Percentiles rank a stretch among this genome's conserved stretches.
These are phyloP conservation scores for Ophiothrix spiculata DNA, from an alignment of 35 echinoderm and acorn worm species.

Conservation along the genomic window DNA sequence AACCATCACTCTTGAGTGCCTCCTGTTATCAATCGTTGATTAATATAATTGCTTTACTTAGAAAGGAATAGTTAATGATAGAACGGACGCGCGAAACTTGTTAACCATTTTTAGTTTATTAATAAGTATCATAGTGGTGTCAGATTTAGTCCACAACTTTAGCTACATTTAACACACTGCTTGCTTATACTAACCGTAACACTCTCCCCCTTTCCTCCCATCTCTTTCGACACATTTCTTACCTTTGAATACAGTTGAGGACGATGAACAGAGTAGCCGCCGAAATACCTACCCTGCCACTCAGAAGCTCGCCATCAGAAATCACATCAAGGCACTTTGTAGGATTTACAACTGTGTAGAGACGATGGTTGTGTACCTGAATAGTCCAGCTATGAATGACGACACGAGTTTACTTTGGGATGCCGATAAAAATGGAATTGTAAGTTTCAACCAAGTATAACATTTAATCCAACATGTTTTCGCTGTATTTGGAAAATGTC, in stretches of 20 bases:
- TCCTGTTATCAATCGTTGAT: not conserved
- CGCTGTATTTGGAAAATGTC: too few relatives aligned
- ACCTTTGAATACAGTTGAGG: conserved; percentile 45
- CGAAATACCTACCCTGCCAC: conserved; percentile 88
- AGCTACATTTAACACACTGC: not conserved
- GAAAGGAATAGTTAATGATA: not conserved
- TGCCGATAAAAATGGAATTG: conserved; percentile 65
- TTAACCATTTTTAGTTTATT: not conserved
- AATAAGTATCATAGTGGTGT: not conserved
- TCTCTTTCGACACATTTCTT: not conserved
- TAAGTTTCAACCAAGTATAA: too few relatives aligned
- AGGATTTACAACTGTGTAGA: conserved; percentile 60
- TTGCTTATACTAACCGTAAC: not conserved
- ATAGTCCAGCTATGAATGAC: conserved; percentile 73
- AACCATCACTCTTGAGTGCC: too few relatives aligned
- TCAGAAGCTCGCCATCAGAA: conserved; percentile 74
- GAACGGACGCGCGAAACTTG: not conserved
- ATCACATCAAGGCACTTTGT: conserved; percentile 81
- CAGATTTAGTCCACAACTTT: not conserved
- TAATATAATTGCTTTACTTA: not conserved
- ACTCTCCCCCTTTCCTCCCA: not conserved
- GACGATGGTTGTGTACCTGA: conserved; percentile 80
- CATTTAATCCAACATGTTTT: too few relatives aligned
- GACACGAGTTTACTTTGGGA: conserved; percentile 92
- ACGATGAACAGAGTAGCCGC: conserved; percentile 59